phyloP scores from a whole-genome alignment of 2,888 invertebrate genomes.

The Dorcus hopei region DNA sequence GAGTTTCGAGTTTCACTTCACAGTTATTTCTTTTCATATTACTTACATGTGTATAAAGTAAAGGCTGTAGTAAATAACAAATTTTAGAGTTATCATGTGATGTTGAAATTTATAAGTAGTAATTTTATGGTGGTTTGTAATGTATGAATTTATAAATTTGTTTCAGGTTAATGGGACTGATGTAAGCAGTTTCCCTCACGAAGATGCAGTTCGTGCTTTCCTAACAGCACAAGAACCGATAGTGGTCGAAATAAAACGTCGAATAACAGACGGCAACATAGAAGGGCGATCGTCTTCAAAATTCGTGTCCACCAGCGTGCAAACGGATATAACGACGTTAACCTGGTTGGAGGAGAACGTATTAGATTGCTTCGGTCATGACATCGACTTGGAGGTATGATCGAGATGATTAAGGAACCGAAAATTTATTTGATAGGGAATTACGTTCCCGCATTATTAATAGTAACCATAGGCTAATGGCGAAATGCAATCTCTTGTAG shows the following conservation, averaged over 20 bases:
- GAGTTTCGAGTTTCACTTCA: too few species aligned
- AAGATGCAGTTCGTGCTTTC: conserved; percentile 60
- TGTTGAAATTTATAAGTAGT: too few species aligned
- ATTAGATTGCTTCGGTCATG: conserved; percentile 55
- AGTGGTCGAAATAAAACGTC: conserved; percentile 57
- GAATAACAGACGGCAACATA: conserved; percentile 36
- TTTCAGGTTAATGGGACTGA: conserved; percentile 60
- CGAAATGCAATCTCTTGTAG: conserved; percentile 12
- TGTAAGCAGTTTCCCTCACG: conserved; percentile 59
- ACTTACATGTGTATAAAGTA: too few species aligned
- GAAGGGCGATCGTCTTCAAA: conserved; percentile 22
- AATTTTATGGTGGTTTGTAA: too few species aligned
- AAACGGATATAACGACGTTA: conserved; percentile 54
- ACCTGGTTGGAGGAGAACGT: conserved; percentile 49
- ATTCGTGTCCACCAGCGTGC: conserved; percentile 52
- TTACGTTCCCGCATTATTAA: too few species aligned
- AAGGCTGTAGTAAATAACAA: too few species aligned
- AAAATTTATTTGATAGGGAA: too few species aligned
- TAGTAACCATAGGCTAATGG: neutral
- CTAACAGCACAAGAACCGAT: conserved; percentile 59
- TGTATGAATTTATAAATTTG: neutral
- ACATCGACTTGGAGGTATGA: conserved; percentile 59
- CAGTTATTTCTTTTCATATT: too few species aligned
- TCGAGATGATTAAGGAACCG: neutral
- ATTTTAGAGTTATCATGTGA: too few species aligned